Conservation (phyloP, 1,140 invertebrate species). For the Stegodyphus dumicola region DNA sequence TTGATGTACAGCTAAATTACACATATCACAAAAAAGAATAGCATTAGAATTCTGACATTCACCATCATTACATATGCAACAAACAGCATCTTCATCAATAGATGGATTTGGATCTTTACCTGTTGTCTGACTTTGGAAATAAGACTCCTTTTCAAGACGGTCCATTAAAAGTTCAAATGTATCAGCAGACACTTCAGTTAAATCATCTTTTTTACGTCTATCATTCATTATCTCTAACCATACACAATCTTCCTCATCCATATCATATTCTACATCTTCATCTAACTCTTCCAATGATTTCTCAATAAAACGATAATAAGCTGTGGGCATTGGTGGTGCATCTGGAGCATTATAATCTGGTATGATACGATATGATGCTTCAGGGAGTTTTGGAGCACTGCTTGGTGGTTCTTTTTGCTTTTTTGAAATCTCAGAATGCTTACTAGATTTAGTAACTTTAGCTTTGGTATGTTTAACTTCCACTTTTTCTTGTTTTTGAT, state of each 20-base stretch:
- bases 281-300: constrained; percentile 94
- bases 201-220: constrained; percentile 75
- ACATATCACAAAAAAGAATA: constrained; percentile 99
- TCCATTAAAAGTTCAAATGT: constrained; percentile 96
- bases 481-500: constrained; percentile 45
- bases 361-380: constrained; percentile 83
- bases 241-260: constrained; percentile 96
- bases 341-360: constrained; percentile 82
- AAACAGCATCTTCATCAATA: constrained; percentile 97
- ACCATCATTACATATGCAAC: constrained; percentile 90
- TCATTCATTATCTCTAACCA: constrained; percentile 93
- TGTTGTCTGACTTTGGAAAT: constrained; percentile 84
- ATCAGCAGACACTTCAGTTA: constrained; percentile 81
- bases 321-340: constrained; percentile 81
- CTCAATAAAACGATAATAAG: constrained; percentile 91
- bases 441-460: constrained; percentile 46
- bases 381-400: constrained; percentile 74
- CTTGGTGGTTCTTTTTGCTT: constrained; percentile 39
- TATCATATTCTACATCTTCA: constrained; percentile 95
- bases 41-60: constrained; percentile 98
- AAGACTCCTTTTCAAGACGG: constrained; percentile 95
- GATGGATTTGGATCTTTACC: constrained; percentile 71
- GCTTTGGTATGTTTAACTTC: constrained; percentile 48
- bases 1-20: constrained; percentile 98
- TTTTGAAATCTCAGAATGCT: constrained; percentile 52